These are phyloP conservation scores for Sparidentex hasta DNA, from an alignment of 2,797 vertebrate species.

Conservation along the genomic window DNA sequence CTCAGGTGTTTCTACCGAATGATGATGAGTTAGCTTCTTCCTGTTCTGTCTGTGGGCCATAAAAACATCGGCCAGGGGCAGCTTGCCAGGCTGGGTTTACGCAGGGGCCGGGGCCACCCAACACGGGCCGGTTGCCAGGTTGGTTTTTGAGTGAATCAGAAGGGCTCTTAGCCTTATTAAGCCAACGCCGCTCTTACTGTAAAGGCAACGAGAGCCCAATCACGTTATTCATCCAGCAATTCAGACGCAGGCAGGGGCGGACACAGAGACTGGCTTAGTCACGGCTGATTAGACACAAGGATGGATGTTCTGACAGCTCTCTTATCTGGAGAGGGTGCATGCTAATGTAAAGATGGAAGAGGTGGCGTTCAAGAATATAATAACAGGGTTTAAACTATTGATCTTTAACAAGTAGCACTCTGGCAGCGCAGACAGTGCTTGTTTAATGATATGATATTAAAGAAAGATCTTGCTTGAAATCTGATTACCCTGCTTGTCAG, in stretches of 20 bases:
- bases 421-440: conserved; percentile 50
- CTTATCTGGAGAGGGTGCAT: conserved; percentile 49
- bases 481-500: conserved; percentile 11
- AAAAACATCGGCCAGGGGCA: conserved; percentile 27
- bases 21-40: conserved; percentile 34
- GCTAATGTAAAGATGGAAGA: conserved; percentile 30
- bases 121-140: conserved; percentile 52
- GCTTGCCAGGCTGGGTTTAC: conserved; percentile 33
- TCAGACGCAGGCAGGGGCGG: conserved; percentile 49
- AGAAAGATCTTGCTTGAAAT: conserved; percentile 26
- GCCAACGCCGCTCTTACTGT: conserved; percentile 51
- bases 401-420: conserved; percentile 43
- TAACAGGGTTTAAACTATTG: conserved; percentile 55
- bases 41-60: conserved; percentile 39
- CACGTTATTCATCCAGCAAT: conserved; percentile 63
- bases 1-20: conserved; percentile 37
- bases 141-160: conserved; percentile 44
- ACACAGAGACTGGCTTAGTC: conserved; percentile 65
- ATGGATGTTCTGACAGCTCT: conserved; percentile 62
- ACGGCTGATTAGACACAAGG: conserved; percentile 62
- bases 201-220: conserved; percentile 59
- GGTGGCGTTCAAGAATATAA: conserved; percentile 37
- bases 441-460: conserved; percentile 27
- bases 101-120: background rate
- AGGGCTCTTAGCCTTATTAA: conserved; percentile 68